Percentiles rank a stretch among this genome's conserved stretches.
Conservation (phyloP, 1,140 invertebrate species). For the Drosophila triauraria region DNA sequence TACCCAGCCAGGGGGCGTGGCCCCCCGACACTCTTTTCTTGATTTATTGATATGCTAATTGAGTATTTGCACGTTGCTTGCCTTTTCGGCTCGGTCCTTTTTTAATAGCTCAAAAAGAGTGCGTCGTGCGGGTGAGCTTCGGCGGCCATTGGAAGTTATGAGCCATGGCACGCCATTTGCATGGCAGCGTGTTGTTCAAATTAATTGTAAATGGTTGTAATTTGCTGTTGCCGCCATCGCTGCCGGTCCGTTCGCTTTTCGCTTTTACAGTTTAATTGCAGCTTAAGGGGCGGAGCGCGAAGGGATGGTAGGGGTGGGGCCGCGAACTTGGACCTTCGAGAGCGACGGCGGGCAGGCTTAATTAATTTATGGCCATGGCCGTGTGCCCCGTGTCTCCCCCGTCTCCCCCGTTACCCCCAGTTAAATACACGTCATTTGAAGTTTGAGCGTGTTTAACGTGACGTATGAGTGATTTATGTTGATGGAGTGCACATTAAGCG, state of each 20-base stretch:
- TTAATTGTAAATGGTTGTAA: slow-evolving; percentile 83
- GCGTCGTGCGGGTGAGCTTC: slow-evolving; percentile 16
- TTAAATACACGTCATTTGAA: slow-evolving; percentile 73
- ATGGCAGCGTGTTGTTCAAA: slow-evolving; percentile 77
- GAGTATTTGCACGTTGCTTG: slow-evolving; percentile 76
- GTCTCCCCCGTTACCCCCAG: background rate
- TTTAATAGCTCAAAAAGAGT: slow-evolving; percentile 40
- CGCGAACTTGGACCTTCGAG: slow-evolving; percentile 45
- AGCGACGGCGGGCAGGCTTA: slow-evolving; percentile 48
- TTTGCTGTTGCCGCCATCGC: slow-evolving; percentile 59
- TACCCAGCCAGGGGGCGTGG: slow-evolving; percentile 24
- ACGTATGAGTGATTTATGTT: slow-evolving; percentile 83
- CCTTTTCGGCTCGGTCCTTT: slow-evolving; percentile 12
- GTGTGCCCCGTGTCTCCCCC: slow-evolving; percentile 12
- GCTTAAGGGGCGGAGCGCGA: slow-evolving; percentile 45
- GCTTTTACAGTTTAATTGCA: slow-evolving; percentile 82
- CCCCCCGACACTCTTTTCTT: slow-evolving; percentile 63
- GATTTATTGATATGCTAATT: slow-evolving; percentile 83
- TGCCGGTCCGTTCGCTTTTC: slow-evolving; percentile 50
- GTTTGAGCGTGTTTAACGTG: slow-evolving; percentile 80
- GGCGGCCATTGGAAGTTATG: slow-evolving; percentile 67
- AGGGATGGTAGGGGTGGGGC: background rate
- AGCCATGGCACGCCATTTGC: slow-evolving; percentile 82
- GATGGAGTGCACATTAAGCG: slow-evolving; percentile 71
- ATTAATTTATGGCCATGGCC: slow-evolving; percentile 80